These are phyloP conservation scores for Acanthopagrus latus DNA, from an alignment of 2,797 vertebrate genomes.

Conservation along the genomic window DNA sequence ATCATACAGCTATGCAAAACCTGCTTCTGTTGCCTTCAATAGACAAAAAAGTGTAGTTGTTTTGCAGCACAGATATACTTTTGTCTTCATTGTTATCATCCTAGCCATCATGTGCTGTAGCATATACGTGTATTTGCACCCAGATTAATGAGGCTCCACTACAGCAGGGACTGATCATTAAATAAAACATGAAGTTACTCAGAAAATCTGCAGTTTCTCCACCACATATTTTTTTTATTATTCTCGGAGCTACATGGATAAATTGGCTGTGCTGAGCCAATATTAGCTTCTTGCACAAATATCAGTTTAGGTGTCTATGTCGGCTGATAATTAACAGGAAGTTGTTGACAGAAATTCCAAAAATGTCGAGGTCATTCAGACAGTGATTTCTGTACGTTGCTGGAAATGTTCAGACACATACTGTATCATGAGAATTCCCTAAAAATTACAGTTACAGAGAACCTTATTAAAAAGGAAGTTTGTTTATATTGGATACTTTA, in stretches of 20 bases:
- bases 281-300: background rate
- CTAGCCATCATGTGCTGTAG: background rate
- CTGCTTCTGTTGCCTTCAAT: background rate
- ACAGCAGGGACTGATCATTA: slow-evolving; percentile 3
- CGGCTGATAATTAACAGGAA: background rate
- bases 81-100: slow-evolving; percentile 2
- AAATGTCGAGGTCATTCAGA: background rate
- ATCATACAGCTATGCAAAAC: background rate
- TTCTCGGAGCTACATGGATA: slow-evolving; percentile 1
- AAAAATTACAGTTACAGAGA: background rate
- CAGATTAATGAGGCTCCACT: background rate
- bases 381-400: too few relatives aligned
- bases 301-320: background rate
- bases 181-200: background rate
- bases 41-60: background rate
- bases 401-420: too few relatives aligned
- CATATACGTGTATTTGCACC: background rate
- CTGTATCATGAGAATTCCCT: background rate
- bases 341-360: background rate
- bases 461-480: background rate
- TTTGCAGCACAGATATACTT: background rate
- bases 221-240: background rate
- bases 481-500: background rate
- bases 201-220: background rate
- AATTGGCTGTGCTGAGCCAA: background rate